Evolutionary conservation across 2,113 vertebrate genomes (phyloP).

Genomic region (Capra hircus): DNA sequence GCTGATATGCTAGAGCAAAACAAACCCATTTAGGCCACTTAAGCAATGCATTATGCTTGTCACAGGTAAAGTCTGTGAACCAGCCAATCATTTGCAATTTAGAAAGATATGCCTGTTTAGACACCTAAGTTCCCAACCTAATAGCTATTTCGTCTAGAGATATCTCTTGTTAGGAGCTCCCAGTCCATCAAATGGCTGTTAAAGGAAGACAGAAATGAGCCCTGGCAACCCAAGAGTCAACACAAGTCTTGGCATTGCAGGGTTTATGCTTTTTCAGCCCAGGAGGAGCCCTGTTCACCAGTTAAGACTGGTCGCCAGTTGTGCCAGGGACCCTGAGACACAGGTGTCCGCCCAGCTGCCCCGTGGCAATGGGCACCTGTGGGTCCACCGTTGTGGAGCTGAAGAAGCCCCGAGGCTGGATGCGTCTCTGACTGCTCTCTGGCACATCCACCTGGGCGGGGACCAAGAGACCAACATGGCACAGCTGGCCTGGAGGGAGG

Average conservation of each 20-base stretch:
- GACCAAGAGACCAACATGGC: not conserved
- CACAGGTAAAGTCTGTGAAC: not conserved
- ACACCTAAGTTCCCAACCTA: not conserved
- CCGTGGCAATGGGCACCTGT: rapidly evolving
- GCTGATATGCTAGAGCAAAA: not conserved
- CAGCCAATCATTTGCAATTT: not conserved
- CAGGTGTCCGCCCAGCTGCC: rapidly evolving
- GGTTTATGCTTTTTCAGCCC: not conserved
- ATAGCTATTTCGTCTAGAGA: too few relatives aligned
- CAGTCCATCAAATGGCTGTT: not conserved
- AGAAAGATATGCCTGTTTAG: not conserved
- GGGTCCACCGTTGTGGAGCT: rapidly evolving
- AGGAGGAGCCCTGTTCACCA: not conserved
- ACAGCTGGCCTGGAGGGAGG: not conserved
- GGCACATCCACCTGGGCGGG: rapidly evolving
- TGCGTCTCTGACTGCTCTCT: not conserved
- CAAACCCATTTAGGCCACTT: not conserved
- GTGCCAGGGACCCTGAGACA: rapidly evolving
- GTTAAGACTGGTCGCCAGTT: rapidly evolving
- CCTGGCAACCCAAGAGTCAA: not conserved
- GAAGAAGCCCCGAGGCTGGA: not conserved
- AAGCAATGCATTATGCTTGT: not conserved
- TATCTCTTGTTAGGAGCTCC: not conserved
- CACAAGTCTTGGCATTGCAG: rapidly evolving
- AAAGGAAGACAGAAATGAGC: not conserved